Percentiles rank a stretch among this genome's conserved stretches.
Evolutionary conservation across 2,113 vertebrate genomes (phyloP).

Genomic region (Trogon melanurus): DNA sequence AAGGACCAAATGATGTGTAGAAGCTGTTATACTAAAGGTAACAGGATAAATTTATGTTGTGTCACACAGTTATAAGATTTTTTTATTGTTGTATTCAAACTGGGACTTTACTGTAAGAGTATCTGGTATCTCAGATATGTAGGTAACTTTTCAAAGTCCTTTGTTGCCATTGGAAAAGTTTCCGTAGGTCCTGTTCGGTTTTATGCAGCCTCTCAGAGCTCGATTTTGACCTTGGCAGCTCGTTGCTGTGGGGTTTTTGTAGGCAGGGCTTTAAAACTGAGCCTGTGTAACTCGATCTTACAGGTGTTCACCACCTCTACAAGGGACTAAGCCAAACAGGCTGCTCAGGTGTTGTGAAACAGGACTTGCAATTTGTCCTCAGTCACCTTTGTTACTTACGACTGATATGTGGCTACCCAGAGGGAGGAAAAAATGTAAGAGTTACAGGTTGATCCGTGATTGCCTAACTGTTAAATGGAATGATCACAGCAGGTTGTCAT

Average conservation of each 20-base stretch:
- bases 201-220: fast-evolving
- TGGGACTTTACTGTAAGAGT: background rate
- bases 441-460: background rate
- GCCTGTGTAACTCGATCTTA: background rate
- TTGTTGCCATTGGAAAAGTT: background rate
- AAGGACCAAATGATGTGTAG: background rate
- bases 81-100: background rate
- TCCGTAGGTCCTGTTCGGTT: background rate
- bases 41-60: background rate
- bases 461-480: background rate
- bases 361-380: background rate
- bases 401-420: background rate
- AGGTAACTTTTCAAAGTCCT: background rate
- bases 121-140: background rate
- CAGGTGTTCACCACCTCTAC: background rate
- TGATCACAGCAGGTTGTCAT: background rate
- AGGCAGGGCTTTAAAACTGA: background rate
- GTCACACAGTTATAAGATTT: background rate
- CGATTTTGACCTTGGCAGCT: background rate
- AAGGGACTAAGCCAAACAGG: background rate
- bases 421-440: background rate
- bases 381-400: fast-evolving
- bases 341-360: background rate
- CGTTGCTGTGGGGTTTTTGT: background rate
- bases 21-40: background rate